Base-by-base conservation (phyloP, 2,797 vertebrate species). In the Bradypodion pumilum region DNA sequence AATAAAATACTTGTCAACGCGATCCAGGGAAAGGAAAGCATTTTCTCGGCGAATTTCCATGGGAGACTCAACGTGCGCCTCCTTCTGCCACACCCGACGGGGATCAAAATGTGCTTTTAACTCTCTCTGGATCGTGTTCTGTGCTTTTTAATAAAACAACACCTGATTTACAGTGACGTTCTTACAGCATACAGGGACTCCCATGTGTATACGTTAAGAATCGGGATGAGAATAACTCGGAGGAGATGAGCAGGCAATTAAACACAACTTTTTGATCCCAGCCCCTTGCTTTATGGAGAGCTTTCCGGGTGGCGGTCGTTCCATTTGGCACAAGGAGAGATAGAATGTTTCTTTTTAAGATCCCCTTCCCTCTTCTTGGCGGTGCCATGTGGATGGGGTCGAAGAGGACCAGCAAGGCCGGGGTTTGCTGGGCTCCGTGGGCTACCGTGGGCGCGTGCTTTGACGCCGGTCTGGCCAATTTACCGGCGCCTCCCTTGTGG, bases 381-480 rank as follows among this genome's bases (percentile, higher is more conserved):
- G 94, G 92, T 94, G 93, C 90, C 90, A 85, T 65, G 74, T 91
- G 90, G 92, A 94, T 91, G 62, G 94, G 93, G 92, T 94, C 91
- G 95, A 95, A 94, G 93, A 90, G 92, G 73, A 37, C 60, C 35
- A 5, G n/a, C 25, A 88, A 90, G 88, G 93, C 92, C 91, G 76
- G 86, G 91, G 92, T 94, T 93, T 94, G 91, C 93, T 90, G 88
- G 93, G 96, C 97, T 97, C 97, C 93, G 95, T 95, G 93, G 97
- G 97, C 92, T 94, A 90, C 95, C 95, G 91, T 95, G 93, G 40
- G 95, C 95, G 95, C 97, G 97, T 98, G 97, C 96, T 97, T 96
- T 94, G 94, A 92, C 94, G 95, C 94, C 85, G 95, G 93, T 96
- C 92, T 94, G 93, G 92, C 94, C 96, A 96, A 97, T 98, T n/a